Evolutionary conservation across 2,113 vertebrate genomes (phyloP), one percentile per base, ranked within the genome.

Genomic region (Planiliza haematocheilus): DNA sequence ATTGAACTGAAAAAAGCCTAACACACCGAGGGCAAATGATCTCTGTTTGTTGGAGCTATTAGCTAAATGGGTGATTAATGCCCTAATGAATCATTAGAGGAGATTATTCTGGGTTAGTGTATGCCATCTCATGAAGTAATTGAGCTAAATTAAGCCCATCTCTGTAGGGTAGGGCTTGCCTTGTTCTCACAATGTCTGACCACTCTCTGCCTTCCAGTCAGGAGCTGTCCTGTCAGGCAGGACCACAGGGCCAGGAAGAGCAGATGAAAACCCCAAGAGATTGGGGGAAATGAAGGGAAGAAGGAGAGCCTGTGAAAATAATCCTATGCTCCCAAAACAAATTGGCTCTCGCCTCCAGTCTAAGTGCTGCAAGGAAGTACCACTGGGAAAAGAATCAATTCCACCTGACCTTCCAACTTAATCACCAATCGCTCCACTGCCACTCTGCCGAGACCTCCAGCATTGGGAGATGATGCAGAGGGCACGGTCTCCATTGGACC

Each of bases 371-470:
- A 48, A 85, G 86, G 82, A 60, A 73, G 82, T 65, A 69, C 87
- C 74, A 1, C 66, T 45, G 86, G 86, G 89, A 74, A 89, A 82
- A 74, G 78, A 90, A 93, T 93, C 92, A 92, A 92, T 94, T 93
- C 91, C 87, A 87, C 82, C 88, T 92, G 92, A 93, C 92, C 93
- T 93, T 93, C 90, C 86, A 85, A 89, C 91, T 93, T 92, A 92
- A 93, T 94, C 89, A 89, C 84, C 82, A 74, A 86, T 89, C 75
- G 62, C 74, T 78, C 71, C 60, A 43, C 70, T 42, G 81, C 67
- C 12, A 52, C 84, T 87, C 79, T 84, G 77, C 21, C 68, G 53
- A 86, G 90, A 92, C 86, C 76, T 59, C 74, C 67, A 58, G 82
- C 73, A 18, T 61, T 39, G 55, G 24, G 67, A 88, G 73, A 75